Base-by-base conservation (phyloP, 2,113 vertebrate species). In the Zosterops lateralis region DNA sequence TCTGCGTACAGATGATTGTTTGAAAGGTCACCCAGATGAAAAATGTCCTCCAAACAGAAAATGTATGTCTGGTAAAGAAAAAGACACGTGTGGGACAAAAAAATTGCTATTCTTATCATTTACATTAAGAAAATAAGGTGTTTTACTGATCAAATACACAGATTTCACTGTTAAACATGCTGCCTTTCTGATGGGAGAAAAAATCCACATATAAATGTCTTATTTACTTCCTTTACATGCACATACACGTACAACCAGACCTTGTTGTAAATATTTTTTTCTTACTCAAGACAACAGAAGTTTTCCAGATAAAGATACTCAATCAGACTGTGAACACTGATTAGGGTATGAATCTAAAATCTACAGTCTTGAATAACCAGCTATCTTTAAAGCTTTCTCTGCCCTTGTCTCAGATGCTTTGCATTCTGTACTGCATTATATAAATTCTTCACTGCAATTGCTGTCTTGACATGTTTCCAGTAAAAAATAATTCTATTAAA, bases 11-110 rank as follows among this genome's bases (percentile, higher is more conserved):
- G 64, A 87, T 93, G 92, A 85, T 79, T 82, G 42, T 84, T 91
- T 96, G 66, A 96, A 93, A 92, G 91, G 92, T 91, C 75, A 93
- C 7, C 9, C 24, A 45, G 36, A 95, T 72, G 68, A 93, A 92
- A 89, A 86, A 94, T 56, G 44, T 48, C 71, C 44, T 87, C 56
- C 32, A 87, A 90, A 60, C 4, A 11, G 36, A 87, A 90, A 91
- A 76, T 0, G 4, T 72, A 44, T 34, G 5, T 76, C 57, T 67
- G 16, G 34, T 50, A 82, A 83, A 79, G 36, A 80, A 83, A 95
- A 88, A 0, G 0, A 54, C 11, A 64, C 6, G 34, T 48, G 12
- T 22, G 67, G 25, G n/a, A 47, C 13, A 50, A 50, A 26, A 61
- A 42, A 21, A 31, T 2, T 7, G 3, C 8, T 48, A 24, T 31